Base-by-base conservation (phyloP, 92 coral and sea anemone species). In the Virgularia gustaviana region DNA sequence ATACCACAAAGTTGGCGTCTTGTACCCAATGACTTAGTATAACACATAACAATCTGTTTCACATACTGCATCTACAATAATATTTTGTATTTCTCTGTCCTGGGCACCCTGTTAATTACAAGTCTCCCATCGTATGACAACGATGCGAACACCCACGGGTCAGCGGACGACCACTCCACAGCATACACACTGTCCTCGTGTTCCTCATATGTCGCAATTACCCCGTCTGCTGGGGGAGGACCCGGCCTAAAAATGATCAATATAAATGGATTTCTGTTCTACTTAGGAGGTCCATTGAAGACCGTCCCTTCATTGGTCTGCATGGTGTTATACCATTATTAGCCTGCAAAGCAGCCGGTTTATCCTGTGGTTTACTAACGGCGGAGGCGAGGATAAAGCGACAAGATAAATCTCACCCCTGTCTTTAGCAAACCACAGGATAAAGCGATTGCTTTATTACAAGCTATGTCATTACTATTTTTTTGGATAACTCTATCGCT, bases 111-210 rank as follows among this genome's bases (percentile, higher is more conserved):
- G 63, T 94, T 94, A 8, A 94, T 94, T 0, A 94, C 99, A 56
- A 94, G 76, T 79, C 99, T 82, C 38, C 99, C 99, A 66, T 94
- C 99, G 63, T 94, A 94, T 6, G 98, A 92, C 58, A 92, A 90
- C 63, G 98, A 92, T 61, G 94, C 98, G 62, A 92, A 92, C 44
- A 92, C 94, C 98, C 98, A 92, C 9, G 98, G 98, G 81, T 92
- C 98, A 71, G 98, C 98, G 63, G 94, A 84, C 12, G 98, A 92
- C 98, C 98, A 92, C 75, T 92, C 98, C n/a, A 90, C 96, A 20
- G 98, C 96, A 81, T 92, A 92, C 51, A 92, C 98, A 52, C 98
- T 92, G 85, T 92, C 98, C 57, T 92, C 98, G 78, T 92, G 98
- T 80, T 92, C 98, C 63, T 92, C 98, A 63, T 84, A 92, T 12